These are phyloP conservation scores for Drosophila kohkoa DNA, from an alignment of 1,140 invertebrate species.

Conservation along the genomic window DNA sequence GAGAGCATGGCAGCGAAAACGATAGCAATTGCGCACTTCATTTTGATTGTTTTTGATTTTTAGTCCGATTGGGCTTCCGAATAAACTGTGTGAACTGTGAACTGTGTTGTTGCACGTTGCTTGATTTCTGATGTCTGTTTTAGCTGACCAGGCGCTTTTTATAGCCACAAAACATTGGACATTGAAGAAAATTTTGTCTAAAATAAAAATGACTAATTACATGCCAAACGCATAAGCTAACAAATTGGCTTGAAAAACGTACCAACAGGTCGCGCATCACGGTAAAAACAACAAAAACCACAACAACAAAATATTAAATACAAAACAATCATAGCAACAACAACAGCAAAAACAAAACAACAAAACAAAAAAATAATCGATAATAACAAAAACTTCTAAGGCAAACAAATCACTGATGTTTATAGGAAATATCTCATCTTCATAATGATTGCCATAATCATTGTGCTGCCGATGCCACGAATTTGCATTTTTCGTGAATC, in stretches of 20 bases:
- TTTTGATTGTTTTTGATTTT: conserved; percentile 37
- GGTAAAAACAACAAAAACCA: conserved; percentile 3
- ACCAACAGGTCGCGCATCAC: conserved; percentile 27
- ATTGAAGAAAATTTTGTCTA: conserved; percentile 70
- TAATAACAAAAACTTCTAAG: conserved; percentile 73
- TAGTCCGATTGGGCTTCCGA: conserved; percentile 37
- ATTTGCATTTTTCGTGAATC: conserved; percentile 81
- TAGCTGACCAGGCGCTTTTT: conserved; percentile 60
- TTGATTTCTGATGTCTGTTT: conserved; percentile 72
- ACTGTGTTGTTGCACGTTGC: conserved; percentile 40
- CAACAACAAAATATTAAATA: not conserved
- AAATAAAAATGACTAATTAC: conserved; percentile 83
- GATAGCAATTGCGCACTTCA: conserved; percentile 71
- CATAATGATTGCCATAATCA: conserved; percentile 44
- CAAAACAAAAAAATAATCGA: conserved; percentile 45
- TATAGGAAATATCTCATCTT: conserved; percentile 75
- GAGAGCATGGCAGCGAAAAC: conserved; percentile 72
- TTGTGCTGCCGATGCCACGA: conserved; percentile 10
- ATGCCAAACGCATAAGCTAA: conserved; percentile 60
- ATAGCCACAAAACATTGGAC: conserved; percentile 52
- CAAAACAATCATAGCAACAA: conserved; percentile 22
- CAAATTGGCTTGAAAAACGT: conserved; percentile 76
- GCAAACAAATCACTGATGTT: conserved; percentile 71
- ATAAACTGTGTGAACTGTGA: conserved; percentile 53
- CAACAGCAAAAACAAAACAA: conserved; percentile 38